These are phyloP conservation scores for Psittacus erithacus DNA, from an alignment of 2,113 vertebrate species.

Conservation along the genomic window DNA sequence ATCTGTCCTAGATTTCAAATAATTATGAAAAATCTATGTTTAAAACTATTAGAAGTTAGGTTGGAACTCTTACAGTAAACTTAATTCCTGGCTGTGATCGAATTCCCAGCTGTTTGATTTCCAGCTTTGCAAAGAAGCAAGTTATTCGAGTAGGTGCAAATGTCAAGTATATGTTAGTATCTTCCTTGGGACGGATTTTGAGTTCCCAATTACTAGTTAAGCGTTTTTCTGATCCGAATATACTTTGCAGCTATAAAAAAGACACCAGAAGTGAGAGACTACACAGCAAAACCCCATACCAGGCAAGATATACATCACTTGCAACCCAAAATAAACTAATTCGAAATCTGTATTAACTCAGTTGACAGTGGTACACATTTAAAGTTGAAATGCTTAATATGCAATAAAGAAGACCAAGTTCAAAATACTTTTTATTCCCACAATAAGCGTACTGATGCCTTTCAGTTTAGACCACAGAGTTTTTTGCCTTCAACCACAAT, in stretches of 20 bases:
- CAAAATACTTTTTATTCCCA: background rate
- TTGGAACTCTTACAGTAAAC: conserved; percentile 85
- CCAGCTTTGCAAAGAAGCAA: conserved; percentile 93
- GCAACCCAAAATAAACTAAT: background rate
- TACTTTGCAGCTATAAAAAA: conserved; percentile 86
- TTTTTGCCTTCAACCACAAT: background rate
- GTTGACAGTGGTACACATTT: background rate
- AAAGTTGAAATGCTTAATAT: background rate
- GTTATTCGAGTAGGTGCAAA: conserved; percentile 91
- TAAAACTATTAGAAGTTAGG: background rate
- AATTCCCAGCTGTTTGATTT: conserved; percentile 92
- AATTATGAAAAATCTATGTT: background rate
- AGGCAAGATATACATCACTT: background rate
- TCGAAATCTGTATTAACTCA: background rate
- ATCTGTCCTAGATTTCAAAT: background rate
- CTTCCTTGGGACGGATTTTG: conserved; percentile 88
- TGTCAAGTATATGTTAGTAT: conserved; percentile 84
- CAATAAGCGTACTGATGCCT: accelerated
- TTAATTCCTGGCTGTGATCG: conserved; percentile 88
- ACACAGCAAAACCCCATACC: background rate
- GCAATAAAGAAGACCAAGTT: background rate
- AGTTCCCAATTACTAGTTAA: conserved; percentile 87
- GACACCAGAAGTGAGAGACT: background rate
- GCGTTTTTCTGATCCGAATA: conserved; percentile 89
- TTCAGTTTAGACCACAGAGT: background rate